A percentile compares a stretch with the other conserved stretches of the same genome.
phyloP scores from a whole-genome alignment of 2,888 invertebrate species.

The Sipha maydis region DNA sequence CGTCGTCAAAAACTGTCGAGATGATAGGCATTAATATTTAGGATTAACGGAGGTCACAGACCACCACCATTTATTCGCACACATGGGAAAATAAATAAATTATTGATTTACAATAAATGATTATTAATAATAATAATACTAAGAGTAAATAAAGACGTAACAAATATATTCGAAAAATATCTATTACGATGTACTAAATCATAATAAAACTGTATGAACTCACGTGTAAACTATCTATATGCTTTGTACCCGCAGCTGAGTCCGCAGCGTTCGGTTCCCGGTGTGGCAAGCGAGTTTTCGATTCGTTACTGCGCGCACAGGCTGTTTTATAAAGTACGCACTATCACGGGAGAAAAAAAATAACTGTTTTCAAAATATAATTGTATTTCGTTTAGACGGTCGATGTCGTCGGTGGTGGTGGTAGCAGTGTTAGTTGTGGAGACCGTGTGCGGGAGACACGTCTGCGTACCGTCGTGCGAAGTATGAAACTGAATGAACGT shows the following conservation, averaged over 20 bases:
- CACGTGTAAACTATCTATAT: not conserved
- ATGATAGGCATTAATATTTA: not conserved
- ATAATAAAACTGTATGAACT: not conserved
- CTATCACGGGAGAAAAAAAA: not conserved
- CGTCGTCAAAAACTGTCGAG: not conserved
- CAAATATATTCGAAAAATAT: too few relatives aligned
- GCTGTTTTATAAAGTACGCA: not conserved
- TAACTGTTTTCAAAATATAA: not conserved
- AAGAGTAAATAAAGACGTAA: too few relatives aligned
- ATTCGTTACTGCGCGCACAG: not conserved
- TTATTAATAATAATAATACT: too few relatives aligned
- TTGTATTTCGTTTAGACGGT: not conserved
- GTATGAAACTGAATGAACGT: constrained; percentile 48
- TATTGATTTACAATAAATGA: too few relatives aligned
- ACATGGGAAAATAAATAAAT: too few relatives aligned
- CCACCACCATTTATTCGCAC: too few relatives aligned
- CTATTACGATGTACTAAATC: too few relatives aligned
- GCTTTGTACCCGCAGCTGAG: not conserved
- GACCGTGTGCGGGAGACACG: constrained; percentile 30
- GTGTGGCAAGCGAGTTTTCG: too few relatives aligned
- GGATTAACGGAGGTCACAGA: not conserved
- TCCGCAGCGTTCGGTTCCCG: not conserved
- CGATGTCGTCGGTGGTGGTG: not conserved
- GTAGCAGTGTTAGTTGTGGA: not conserved
- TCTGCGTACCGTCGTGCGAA: constrained; percentile 44